phyloP scores from a whole-genome alignment of 2,797 vertebrate genomes.

The Otolemur crassicaudatus region DNA sequence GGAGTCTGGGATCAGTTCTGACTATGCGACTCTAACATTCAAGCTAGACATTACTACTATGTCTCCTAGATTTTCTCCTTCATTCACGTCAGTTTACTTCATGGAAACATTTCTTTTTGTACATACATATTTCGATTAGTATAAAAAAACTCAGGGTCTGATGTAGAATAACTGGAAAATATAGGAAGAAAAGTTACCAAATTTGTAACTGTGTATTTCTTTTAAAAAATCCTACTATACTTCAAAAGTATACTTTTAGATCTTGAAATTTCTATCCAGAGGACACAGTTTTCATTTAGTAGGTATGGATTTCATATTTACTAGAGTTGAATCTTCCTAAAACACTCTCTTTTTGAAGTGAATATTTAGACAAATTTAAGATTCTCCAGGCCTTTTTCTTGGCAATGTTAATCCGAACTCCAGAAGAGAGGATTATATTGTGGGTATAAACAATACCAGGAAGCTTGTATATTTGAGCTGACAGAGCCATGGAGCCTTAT shows the following conservation, averaged over 20 bases:
- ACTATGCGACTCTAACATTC: not conserved
- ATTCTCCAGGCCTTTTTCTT: not conserved
- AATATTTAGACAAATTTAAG: constrained; percentile 8
- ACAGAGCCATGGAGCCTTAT: not conserved
- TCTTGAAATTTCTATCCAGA: constrained; percentile 14
- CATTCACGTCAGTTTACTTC: not conserved
- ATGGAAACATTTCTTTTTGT: not conserved
- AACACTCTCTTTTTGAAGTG: not conserved
- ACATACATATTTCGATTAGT: not conserved
- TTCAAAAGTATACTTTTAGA: not conserved
- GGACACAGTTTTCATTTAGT: not conserved
- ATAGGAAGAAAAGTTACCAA: not conserved
- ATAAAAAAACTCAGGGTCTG: not conserved
- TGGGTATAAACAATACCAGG: not conserved
- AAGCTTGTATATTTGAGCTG: not conserved
- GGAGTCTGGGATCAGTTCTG: not conserved
- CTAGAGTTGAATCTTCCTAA: not conserved
- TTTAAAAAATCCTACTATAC: constrained; percentile 5
- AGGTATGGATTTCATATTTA: constrained; percentile 18
- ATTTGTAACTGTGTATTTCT: constrained; percentile 23
- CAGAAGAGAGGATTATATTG: not conserved
- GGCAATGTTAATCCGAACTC: not conserved
- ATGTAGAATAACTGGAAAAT: constrained; percentile 7
- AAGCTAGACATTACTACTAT: not conserved
- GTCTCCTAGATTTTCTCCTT: not conserved